Evolutionary conservation across 2,113 vertebrate genomes (phyloP), one percentile per base, ranked within the genome.

Genomic region (Clarias macrocephalus): DNA sequence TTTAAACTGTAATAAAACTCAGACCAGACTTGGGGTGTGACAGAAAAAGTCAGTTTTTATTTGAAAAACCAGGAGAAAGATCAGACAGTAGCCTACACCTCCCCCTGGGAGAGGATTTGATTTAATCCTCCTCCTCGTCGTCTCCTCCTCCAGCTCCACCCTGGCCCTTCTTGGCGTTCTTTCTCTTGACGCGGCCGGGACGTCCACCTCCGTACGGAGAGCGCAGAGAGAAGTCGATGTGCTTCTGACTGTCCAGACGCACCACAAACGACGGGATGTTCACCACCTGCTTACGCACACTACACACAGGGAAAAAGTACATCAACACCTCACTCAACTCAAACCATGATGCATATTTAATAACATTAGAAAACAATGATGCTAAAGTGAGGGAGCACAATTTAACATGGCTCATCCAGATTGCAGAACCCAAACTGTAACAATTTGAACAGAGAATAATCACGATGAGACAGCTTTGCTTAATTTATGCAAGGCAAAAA

Each of bases 261-360:
- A 98, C 97, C 56, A 98, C 96, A 77, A 98, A 98, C 23, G 97
- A 98, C 0, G 97, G 97, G 93, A 98, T 97, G 93, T 98, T 98
- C 91, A 98, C 97, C 90, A 98, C 97, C 94, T 98, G 97, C 90
- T 98, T 98, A 80, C 97, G 96, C 80, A 98, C 97, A 88, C 97
- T 98, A 91, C 10, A 48, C 16, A 88, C 86, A 5, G 66, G 3
- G 42, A 75, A 83, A 7, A 23, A 60, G 16, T 28, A 60, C 16
- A n/a, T n/a, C 19, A 48, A 7, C 21, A 79, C 23, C n/a, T 23
- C 42, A 76, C 42, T 0, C 33, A 73, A 19, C 70, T 42, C 42
- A 7, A 42, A 42, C 6, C 6, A 42, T 42, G 42, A 42, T 6
- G 42, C 6, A 42, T 7, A 7, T 42, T 42, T 42, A 5, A 6